These are phyloP conservation scores for Pterostichus madidus DNA, from an alignment of 2,888 invertebrate species.

Conservation along the genomic window DNA sequence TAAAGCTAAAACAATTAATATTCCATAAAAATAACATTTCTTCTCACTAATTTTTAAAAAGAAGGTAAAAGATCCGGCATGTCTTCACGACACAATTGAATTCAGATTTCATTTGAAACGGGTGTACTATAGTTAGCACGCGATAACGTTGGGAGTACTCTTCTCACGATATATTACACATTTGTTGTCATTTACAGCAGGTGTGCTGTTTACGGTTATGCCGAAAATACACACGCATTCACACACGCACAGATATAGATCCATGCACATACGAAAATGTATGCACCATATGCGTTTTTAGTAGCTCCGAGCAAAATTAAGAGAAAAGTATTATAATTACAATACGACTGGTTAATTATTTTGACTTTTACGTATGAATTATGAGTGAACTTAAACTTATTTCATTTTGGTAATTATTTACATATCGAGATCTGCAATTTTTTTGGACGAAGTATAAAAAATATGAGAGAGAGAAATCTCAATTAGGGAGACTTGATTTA, in stretches of 20 bases:
- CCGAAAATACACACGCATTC: conserved; percentile 13
- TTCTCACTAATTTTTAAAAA: too few relatives aligned
- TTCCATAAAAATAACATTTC: too few relatives aligned
- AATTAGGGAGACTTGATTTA: conserved; percentile 25
- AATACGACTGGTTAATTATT: conserved; percentile 56
- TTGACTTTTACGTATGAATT: conserved; percentile 59
- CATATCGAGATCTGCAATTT: conserved; percentile 37
- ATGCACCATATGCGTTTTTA: conserved; percentile 32
- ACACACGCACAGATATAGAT: neutral
- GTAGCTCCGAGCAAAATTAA: conserved; percentile 54
- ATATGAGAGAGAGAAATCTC: conserved; percentile 44
- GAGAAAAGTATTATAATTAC: conserved; percentile 54
- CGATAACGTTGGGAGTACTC: conserved; percentile 18
- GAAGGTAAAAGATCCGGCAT: too few relatives aligned
- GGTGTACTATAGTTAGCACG: neutral
- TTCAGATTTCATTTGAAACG: neutral
- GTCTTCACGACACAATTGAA: neutral
- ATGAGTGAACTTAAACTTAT: conserved; percentile 43
- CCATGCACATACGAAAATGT: neutral
- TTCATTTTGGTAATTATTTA: conserved; percentile 42
- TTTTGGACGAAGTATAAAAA: conserved; percentile 15
- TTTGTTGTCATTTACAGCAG: conserved; percentile 41
- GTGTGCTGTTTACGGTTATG: conserved; percentile 14
- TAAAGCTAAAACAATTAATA: too few relatives aligned
- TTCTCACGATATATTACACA: conserved; percentile 38